These are phyloP conservation scores for Lethocerus indicus DNA, from an alignment of 1,140 invertebrate genomes.

Conservation along the genomic window DNA sequence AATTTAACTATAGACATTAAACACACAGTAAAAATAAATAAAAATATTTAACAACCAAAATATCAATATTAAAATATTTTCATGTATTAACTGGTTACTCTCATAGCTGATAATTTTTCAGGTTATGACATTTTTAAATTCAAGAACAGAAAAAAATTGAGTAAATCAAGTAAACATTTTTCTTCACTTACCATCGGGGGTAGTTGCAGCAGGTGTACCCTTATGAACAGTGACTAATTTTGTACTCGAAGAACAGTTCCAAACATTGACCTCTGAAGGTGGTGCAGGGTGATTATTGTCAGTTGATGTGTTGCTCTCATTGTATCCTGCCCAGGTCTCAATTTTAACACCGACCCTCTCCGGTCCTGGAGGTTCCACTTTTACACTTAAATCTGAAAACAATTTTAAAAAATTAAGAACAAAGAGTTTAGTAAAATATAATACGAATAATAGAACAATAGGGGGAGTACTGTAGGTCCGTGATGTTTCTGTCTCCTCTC, in stretches of 20 bases:
- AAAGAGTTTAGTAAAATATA: no score
- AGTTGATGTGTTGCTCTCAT: no score
- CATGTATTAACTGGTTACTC: no score
- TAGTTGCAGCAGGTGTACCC: constrained; percentile 32
- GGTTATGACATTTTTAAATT: background rate
- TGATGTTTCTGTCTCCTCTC: no score
- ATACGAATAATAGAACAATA: no score
- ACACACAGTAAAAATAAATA: no score
- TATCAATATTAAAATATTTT: no score
- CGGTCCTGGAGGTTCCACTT: constrained; percentile 33
- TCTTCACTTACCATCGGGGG: constrained; percentile 35
- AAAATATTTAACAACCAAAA: no score
- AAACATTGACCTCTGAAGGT: constrained; percentile 4
- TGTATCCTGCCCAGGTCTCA: no score
- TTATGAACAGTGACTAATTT: constrained; percentile 37
- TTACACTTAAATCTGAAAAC: constrained; percentile 38
- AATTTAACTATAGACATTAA: no score
- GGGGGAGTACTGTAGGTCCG: no score
- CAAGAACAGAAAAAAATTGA: background rate
- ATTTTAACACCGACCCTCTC: no score
- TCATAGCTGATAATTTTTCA: background rate
- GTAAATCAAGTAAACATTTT: background rate
- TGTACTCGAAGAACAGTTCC: constrained; percentile 18
- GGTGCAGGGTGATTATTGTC: constrained; percentile 4
- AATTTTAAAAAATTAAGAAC: constrained; percentile 9